A percentile compares a stretch with the other conserved stretches of the same genome.
Evolutionary conservation across 2,888 invertebrate species (phyloP).

Genomic region (Synanthedon andrenaeformis): DNA sequence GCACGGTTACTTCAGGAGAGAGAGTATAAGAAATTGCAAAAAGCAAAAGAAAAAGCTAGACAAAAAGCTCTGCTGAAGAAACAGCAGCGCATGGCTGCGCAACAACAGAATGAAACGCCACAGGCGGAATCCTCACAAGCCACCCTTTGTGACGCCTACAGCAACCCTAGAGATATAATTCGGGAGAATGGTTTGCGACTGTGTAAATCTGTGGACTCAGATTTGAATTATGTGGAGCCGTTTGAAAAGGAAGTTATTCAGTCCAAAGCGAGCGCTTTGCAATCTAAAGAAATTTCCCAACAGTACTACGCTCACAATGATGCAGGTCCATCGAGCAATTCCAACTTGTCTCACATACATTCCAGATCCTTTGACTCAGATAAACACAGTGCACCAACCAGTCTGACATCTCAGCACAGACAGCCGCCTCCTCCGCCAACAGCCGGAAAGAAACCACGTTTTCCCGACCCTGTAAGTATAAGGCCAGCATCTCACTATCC

Average conservation of each 20-base stretch:
- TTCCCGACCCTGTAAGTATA: conserved; percentile 60
- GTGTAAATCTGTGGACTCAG: conserved; percentile 62
- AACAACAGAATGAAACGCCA: conserved; percentile 17
- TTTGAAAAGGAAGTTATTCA: conserved; percentile 63
- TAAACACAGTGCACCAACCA: conserved; percentile 17
- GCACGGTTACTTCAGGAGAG: conserved; percentile 55
- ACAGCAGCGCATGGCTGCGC: conserved; percentile 42
- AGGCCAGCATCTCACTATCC: conserved; percentile 61
- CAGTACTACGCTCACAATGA: conserved; percentile 41
- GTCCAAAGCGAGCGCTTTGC: conserved; percentile 57
- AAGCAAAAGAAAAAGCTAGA: conserved; percentile 58
- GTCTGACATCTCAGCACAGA: conserved; percentile 33
- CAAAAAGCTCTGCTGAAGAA: conserved; percentile 61
- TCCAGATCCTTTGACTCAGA: conserved; percentile 39
- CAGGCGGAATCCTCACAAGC: conserved; percentile 23
- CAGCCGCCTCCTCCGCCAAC: conserved; percentile 55
- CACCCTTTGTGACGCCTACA: conserved; percentile 58
- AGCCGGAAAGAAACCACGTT: conserved; percentile 54
- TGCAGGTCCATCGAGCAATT: conserved; percentile 29
- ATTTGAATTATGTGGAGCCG: conserved; percentile 61
- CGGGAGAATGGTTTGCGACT: conserved; percentile 46
- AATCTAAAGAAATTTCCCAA: conserved; percentile 50
- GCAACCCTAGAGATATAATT: conserved; percentile 57
- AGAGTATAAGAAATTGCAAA: conserved; percentile 59
- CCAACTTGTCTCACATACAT: conserved; percentile 29